Evolutionary conservation across 2,113 vertebrate species (phyloP), one percentile per base, ranked within the genome.

Genomic region (Salvelinus alpinus): DNA sequence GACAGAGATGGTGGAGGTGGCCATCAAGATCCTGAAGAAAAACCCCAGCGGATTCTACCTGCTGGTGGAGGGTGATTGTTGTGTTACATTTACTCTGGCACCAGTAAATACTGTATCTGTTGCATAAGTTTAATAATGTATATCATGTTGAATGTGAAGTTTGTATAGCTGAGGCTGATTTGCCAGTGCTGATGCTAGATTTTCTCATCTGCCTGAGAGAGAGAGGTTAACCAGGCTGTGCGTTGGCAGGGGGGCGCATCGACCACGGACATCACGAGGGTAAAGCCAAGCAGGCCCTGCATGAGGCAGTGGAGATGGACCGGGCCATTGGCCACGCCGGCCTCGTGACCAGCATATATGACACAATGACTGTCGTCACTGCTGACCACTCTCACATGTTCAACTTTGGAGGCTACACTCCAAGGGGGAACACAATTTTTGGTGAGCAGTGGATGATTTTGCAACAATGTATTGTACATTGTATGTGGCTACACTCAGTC

Each of bases 301-400:
- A 96, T 0, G 98, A 99, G 74, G 91, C 94, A 0, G 96, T 99
- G 81, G 96, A 98, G 88, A 96, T 99, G 96, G 98, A 99, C 91
- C 83, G 85, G 0, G 95, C 97, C 13, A 95, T 99, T 0, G 94
- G 93, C 0, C 73, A 44, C 70, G 95, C 96, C 0, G 88, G 78
- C 0, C 66, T 70, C n/a, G 71, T 97, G 89, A 98, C 96, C 11
- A 95, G 92, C 1, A 0, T 64, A 11, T 77, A 92, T 0, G 94
- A 99, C 66, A 99, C 98, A 0, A 82, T 99, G 88, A 98, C 95
- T 0, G 82, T 99, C 0, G 95, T 99, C 75, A 98, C 98, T 0
- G 98, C 98, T 0, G 98, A 99, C 85, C 98, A 99, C 84, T 99
- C 97, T 1, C 98, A 99, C 0, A 94, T 98, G 68, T 99, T 99